Evolutionary conservation across 1,140 invertebrate genomes (phyloP), one percentile per base, ranked within the genome.

Genomic region (Aporrectodea caliginosa): DNA sequence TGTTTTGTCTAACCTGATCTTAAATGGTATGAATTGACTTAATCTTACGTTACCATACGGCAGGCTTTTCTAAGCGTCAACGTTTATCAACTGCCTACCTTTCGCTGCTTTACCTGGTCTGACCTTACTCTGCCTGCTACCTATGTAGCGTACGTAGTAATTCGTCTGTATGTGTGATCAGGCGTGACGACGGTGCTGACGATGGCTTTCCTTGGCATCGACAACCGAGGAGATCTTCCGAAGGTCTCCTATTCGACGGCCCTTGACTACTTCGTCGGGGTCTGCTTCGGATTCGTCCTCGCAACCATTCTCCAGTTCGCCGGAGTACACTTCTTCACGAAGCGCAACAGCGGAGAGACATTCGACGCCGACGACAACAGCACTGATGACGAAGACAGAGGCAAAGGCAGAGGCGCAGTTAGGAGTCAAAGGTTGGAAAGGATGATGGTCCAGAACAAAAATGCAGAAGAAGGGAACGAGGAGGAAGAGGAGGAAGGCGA

Each of bases 231-330:
- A 16, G 93, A 95, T 89, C 88, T 95, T 72, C 94, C 94, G 1
- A 94, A 94, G 90, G 94, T 95, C 35, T 91, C 93, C 43, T 95
- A 95, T 88, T 93, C 93, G 0, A 95, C 94, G 12, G 94, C 94
- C 1, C 89, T 96, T 73, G 94, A 95, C 85, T 93, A 94, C 81
- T 96, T 95, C 85, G 93, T 95, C 0, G 94, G 93, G 85, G 90
- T 95, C 30, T 94, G 93, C 16, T 95, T 95, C 84, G 92, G 91
- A 0, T 96, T 95, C 86, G 94, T 95, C 75, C 94, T 95, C 83
- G 94, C 94, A 1, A 94, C 94, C 0, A 94, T 95, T 76, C 77
- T 87, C 71, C 85, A 87, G 80, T 96, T 95, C 87, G 94, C 94
- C 2, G 91, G 94, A 2, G 94, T 96, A 0, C 94, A 96, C 85